Conservation (phyloP, 2,797 vertebrate genomes). For the Huso huso region DNA sequence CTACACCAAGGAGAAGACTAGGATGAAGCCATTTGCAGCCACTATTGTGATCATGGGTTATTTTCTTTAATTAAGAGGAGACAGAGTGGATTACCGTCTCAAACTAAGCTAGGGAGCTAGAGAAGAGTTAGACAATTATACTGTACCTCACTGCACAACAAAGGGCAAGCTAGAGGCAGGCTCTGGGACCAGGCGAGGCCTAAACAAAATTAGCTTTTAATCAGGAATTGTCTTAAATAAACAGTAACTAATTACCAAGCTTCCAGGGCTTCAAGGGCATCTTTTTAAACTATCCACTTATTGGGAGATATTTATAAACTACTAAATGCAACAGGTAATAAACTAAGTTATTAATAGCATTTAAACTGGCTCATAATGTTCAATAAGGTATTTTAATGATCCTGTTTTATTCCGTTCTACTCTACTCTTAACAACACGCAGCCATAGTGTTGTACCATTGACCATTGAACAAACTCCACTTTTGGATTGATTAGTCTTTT, state of each 20-base stretch:
- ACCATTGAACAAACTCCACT: no score
- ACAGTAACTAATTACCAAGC: constrained; percentile 2
- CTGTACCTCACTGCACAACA: constrained; percentile 56
- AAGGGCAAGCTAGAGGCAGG: constrained; percentile 40
- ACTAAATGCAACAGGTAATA: not conserved
- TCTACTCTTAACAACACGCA: no score
- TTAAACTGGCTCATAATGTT: not conserved
- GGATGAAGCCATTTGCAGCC: constrained; percentile 49
- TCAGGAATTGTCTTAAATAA: constrained; percentile 20
- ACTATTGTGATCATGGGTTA: constrained; percentile 61
- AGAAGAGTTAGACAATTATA: constrained; percentile 62
- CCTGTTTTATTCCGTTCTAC: no score
- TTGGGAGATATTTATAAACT: not conserved
- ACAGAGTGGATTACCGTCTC: constrained; percentile 73
- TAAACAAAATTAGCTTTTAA: constrained; percentile 52
- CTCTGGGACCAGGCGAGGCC: constrained; percentile 33
- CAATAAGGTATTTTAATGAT: no score
- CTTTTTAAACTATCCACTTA: not conserved
- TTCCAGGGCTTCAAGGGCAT: constrained; percentile 3
- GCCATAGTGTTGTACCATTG: no score
- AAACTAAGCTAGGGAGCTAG: constrained; percentile 42
- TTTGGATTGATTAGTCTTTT: no score
- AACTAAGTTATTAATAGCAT: not conserved
- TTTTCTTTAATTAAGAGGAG: constrained; percentile 80
- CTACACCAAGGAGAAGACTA: constrained; percentile 39